Conservation (phyloP, 2,797 vertebrate genomes). For the Enteromius unitaeniatus region DNA sequence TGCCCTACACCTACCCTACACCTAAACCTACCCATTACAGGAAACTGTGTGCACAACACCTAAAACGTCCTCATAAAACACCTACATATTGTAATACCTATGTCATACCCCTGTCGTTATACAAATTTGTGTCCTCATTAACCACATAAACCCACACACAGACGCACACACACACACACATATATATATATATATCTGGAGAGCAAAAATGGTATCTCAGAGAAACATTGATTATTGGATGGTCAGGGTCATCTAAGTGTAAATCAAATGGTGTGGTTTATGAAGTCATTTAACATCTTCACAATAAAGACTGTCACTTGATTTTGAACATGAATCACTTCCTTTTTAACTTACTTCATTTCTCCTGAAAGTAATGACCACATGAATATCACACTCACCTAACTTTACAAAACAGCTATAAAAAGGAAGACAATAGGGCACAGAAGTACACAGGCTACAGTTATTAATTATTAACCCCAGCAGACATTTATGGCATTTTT, state of each 20-base stretch:
- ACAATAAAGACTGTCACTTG: not conserved
- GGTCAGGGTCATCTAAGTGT: not conserved
- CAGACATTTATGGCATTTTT: not conserved
- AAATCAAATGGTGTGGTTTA: not conserved
- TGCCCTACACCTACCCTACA: no score
- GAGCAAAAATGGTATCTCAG: not conserved
- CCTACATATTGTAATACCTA: no score
- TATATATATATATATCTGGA: not conserved
- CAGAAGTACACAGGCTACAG: not conserved
- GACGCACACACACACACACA: no score
- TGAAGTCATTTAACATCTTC: not conserved
- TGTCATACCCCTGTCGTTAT: no score
- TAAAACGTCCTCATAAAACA: no score
- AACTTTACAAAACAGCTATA: not conserved
- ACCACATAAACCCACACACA: no score
- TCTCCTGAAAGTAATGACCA: not conserved
- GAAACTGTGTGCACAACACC: no score
- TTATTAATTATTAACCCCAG: slow-evolving; percentile 9
- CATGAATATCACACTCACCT: not conserved
- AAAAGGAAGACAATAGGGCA: not conserved
- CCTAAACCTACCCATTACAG: no score
- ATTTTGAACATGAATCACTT: not conserved
- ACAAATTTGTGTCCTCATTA: no score
- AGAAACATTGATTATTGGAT: not conserved
- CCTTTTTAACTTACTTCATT: not conserved